Conservation (phyloP, 2,113 vertebrate genomes). For the Vicugna pacos region DNA sequence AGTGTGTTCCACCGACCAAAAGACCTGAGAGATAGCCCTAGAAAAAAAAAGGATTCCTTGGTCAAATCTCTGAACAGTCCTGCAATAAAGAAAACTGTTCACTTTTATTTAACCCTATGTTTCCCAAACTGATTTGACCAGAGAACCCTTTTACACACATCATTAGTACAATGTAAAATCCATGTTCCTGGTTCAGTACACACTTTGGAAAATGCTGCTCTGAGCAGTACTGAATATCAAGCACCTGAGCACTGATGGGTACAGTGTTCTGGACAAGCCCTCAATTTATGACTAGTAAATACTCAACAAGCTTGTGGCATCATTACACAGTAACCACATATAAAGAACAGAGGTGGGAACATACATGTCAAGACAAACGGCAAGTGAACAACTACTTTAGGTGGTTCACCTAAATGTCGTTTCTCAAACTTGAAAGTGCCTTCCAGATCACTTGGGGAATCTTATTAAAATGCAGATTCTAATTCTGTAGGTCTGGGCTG, state of each 20-base stretch:
- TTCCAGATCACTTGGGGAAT: background rate
- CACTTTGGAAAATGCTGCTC: conserved; percentile 81
- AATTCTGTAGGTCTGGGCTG: background rate
- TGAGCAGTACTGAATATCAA: conserved; percentile 24
- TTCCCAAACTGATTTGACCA: conserved; percentile 82
- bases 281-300: background rate
- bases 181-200: conserved; percentile 76
- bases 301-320: background rate
- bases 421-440: conserved; percentile 15
- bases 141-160: conserved; percentile 80
- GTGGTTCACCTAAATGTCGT: background rate
- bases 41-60: conserved; percentile 84
- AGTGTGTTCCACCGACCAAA: conserved; percentile 85
- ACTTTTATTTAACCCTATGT: conserved; percentile 62
- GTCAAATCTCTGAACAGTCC: conserved; percentile 84
- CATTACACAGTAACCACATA: background rate
- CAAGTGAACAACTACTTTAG: background rate
- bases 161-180: conserved; percentile 65
- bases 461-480: conserved; percentile 58
- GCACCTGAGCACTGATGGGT: background rate
- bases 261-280: conserved; percentile 34
- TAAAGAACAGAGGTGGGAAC: background rate
- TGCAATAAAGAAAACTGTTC: conserved; percentile 83
- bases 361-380: background rate
- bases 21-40: conserved; percentile 83